phyloP scores from a whole-genome alignment of 1,140 invertebrate species.

The Drosophila equinoxialis region DNA sequence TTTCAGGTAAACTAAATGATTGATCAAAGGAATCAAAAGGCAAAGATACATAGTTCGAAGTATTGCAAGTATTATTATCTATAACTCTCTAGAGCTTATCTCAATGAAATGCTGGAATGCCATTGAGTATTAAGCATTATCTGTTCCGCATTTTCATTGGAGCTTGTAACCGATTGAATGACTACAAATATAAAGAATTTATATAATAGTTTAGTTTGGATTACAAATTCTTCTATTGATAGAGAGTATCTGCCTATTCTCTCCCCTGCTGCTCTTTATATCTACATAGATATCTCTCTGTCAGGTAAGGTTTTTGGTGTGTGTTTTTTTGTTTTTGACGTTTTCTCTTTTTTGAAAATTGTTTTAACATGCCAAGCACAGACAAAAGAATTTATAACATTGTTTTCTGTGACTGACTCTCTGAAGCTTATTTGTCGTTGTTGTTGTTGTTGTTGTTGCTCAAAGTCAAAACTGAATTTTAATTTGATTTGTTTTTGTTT shows the following conservation, averaged over 20 bases:
- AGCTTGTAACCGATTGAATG: no score
- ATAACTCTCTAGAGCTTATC: no score
- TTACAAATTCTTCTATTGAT: no score
- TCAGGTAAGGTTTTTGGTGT: constrained; percentile 5
- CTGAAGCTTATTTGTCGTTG: constrained; percentile 30
- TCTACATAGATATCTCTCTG: background rate
- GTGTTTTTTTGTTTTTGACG: constrained; percentile 24
- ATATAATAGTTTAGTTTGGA: no score
- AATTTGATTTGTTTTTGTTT: constrained; percentile 50
- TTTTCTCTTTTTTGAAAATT: constrained; percentile 62
- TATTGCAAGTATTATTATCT: no score
- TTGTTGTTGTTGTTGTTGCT: constrained; percentile 34
- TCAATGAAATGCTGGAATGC: no score
- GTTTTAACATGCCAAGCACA: constrained; percentile 72
- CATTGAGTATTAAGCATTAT: no score
- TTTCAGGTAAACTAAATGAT: constrained; percentile 46
- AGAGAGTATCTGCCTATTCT: no score
- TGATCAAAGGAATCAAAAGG: constrained; percentile 13
- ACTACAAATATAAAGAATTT: no score
- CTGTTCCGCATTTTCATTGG: no score
- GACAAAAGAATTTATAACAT: constrained; percentile 79
- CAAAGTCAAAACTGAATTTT: constrained; percentile 65
- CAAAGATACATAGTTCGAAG: no score
- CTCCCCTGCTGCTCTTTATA: background rate
- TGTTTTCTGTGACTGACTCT: constrained; percentile 47